Evolutionary conservation across 1,140 invertebrate genomes (phyloP).

Genomic region (Geopemphigus sp.): DNA sequence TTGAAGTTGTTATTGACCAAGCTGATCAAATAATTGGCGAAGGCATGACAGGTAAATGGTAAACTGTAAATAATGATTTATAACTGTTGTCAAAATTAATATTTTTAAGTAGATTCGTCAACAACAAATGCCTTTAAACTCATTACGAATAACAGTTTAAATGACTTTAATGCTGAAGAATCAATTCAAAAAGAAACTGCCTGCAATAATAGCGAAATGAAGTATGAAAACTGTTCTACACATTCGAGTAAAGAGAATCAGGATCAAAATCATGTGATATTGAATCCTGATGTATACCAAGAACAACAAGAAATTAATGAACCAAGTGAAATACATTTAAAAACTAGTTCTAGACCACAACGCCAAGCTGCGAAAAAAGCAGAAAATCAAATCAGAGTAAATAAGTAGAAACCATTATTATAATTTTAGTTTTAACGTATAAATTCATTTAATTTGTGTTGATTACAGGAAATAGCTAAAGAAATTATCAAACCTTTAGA

Average conservation of each 20-base stretch:
- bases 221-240: neutral
- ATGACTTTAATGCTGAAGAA: neutral
- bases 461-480: conserved; percentile 39
- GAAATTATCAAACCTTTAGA: conserved; percentile 39
- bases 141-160: neutral
- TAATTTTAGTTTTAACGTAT: too few relatives aligned
- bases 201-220: neutral
- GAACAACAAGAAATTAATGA: conserved; percentile 39
- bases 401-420: neutral
- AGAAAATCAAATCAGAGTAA: conserved; percentile 54
- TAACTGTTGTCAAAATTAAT: neutral
- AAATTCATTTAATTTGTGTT: neutral
- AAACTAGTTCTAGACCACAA: conserved; percentile 52
- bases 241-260: conserved; percentile 53
- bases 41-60: neutral
- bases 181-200: neutral
- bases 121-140: neutral
- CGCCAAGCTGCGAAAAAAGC: conserved; percentile 54
- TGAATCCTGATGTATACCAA: conserved; percentile 48
- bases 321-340: conserved; percentile 46
- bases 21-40: too few relatives aligned
- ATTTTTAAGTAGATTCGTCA: neutral
- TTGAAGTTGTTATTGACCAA: conserved; percentile 50
- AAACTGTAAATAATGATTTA: neutral
- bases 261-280: conserved; percentile 45